Percentiles rank a stretch among this genome's conserved stretches.
These are phyloP conservation scores for Ptyas mucosa DNA, from an alignment of 2,113 vertebrate genomes.

Conservation along the genomic window DNA sequence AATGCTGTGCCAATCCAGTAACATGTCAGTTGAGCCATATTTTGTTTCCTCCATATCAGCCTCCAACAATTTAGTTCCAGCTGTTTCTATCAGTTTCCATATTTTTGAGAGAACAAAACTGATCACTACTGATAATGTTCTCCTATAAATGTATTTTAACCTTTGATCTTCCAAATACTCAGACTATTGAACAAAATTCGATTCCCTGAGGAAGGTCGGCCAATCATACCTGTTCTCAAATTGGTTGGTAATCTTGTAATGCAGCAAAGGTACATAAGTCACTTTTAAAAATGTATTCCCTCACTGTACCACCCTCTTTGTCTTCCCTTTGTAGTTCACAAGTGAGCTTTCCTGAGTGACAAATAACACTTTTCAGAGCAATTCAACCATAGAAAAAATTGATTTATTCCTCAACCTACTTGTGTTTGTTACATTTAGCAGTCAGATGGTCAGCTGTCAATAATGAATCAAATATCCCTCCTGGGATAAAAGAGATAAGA, in stretches of 20 bases:
- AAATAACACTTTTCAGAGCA: conserved; percentile 3
- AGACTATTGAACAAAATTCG: neutral
- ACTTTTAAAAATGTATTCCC: conserved; percentile 18
- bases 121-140: neutral
- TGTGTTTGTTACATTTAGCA: neutral
- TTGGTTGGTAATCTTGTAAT: neutral
- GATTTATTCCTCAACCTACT: conserved; percentile 1
- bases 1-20: neutral
- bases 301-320: neutral
- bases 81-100: neutral
- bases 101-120: neutral
- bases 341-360: conserved; percentile 8
- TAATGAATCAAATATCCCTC: neutral
- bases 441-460: neutral
- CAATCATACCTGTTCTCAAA: neutral
- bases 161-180: neutral
- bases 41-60: neutral
- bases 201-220: neutral
- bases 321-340: conserved; percentile 25
- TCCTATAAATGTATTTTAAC: neutral
- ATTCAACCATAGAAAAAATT: conserved; percentile 40
- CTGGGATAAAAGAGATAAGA: neutral
- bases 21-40: neutral
- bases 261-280: neutral
- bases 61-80: neutral